Evolutionary conservation across 2,113 vertebrate species (phyloP), one percentile per base, ranked within the genome.

Genomic region (Aphyosemion australe): DNA sequence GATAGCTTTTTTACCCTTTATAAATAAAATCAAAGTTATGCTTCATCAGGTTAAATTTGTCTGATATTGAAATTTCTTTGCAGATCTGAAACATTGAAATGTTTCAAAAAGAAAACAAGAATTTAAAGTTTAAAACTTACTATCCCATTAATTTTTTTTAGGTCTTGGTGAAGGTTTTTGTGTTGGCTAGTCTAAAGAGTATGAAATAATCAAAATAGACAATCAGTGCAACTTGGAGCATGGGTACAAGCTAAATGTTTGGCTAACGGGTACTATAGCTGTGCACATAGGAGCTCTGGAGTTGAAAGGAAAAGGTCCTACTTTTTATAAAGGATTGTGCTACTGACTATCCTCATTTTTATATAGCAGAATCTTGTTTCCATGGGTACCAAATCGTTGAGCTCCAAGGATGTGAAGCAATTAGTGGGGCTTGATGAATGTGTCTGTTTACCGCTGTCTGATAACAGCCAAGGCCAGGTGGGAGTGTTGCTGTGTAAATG

Each of bases 341-440:
- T 82, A 69, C 74, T 68, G 74, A 65, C 54, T 79, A 78, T 88
- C 80, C 72, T 84, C 52, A 20, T 73, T 86, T 78, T 84, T 78
- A 68, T 77, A 76, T 68, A 74, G 80, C 67, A 72, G 71, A 81
- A 86, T 88, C 84, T 83, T 87, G 88, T 90, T 91, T 87, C 90
- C 88, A 89, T 91, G 90, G 89, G 85, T 90, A 91, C 87, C 72
- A 52, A 75, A 87, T 85, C 79, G 41, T 84, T 84, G 71, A 77
- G 87, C 83, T 81, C 72, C 11, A 34, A 87, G 86, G 80, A 88
- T 88, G 86, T 86, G 81, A 87, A 91, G 88, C 85, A 90, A 89
- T 90, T 91, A 87, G 84, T 72, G 82, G 61, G 56, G 68, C 78
- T 84, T 89, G 88, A 90, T 91, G 80, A 90, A 91, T 91, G 82